Evolutionary conservation across 2,113 vertebrate species (phyloP).

Genomic region (Thryonomys swinderianus): DNA sequence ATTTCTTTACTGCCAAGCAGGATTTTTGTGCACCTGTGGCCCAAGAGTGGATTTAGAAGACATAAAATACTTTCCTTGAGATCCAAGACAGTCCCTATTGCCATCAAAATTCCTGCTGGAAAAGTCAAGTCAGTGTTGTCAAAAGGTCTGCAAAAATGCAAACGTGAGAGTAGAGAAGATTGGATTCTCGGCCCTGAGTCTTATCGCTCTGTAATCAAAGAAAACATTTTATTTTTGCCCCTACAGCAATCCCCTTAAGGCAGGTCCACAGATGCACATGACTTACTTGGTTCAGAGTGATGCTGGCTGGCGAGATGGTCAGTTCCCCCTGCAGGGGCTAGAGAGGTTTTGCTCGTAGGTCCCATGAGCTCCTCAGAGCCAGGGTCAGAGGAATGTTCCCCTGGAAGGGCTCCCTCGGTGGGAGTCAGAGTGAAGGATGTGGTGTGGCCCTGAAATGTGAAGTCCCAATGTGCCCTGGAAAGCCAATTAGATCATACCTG

Average conservation of each 20-base stretch:
- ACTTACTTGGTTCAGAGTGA: not conserved
- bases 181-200: not conserved
- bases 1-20: not conserved
- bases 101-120: not conserved
- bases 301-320: not conserved
- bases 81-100: not conserved
- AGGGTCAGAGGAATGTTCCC: no score
- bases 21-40: not conserved
- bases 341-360: not conserved
- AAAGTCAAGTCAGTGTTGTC: not conserved
- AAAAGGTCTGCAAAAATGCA: not conserved
- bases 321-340: not conserved
- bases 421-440: not conserved
- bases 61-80: not conserved
- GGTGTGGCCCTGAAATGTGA: not conserved
- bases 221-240: not conserved
- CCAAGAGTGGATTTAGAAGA: not conserved
- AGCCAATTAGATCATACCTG: not conserved
- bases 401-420: not conserved
- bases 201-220: not conserved
- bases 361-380: not conserved
- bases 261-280: not conserved
- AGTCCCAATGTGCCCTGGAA: not conserved
- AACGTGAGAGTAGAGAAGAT: not conserved
- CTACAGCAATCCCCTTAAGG: not conserved